Evolutionary conservation across 2,113 vertebrate species (phyloP), one percentile per base, ranked within the genome.

Genomic region (Vombatus ursinus): DNA sequence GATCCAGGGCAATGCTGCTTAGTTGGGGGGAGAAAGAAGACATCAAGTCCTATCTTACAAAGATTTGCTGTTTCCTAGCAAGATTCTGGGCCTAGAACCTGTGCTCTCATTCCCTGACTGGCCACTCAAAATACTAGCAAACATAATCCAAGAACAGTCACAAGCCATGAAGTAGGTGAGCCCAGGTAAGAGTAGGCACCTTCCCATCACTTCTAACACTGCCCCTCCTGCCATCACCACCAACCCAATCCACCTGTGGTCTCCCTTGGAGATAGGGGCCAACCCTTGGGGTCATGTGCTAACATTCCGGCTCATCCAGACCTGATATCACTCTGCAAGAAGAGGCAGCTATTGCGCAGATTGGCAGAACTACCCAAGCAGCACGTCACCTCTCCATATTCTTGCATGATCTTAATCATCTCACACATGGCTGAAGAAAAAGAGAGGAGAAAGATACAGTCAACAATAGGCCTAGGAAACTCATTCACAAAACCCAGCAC

Each of bases 321-420:
- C 99, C 99, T 99, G 98, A 99, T 98, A 44, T 99, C 99, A 0
- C 99, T 99, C 96, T 99, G 99, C 50, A 99, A 98, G 96, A 99
- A 99, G 77, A 99, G 99, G 93, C 99, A 99, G 92, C 99, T 99
- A 97, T 99, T 99, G 8, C 99, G 98, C 95, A 99, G 99, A 97
- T 99, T 99, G 95, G 99, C 99, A 0, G 99, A 99, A 96, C 99
- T 99, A 61, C 99, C 99, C 97, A 99, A 98, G 96, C 99, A 99
- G 98, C 99, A 99, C 0, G 99, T 99, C 44, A 99, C 99, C 98
- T 99, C 99, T 96, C 99, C 99, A 0, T 99, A 99, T 96, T 99
- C 99, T 98, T 99, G 99, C 99, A 99, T 99, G 98, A 99, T 99
- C 98, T 99, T 99, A 96, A 99, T 99, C 99, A 99, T 99, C 98